Evolutionary conservation across 2,113 vertebrate species (phyloP).

Genomic region (Eolophus roseicapilla): DNA sequence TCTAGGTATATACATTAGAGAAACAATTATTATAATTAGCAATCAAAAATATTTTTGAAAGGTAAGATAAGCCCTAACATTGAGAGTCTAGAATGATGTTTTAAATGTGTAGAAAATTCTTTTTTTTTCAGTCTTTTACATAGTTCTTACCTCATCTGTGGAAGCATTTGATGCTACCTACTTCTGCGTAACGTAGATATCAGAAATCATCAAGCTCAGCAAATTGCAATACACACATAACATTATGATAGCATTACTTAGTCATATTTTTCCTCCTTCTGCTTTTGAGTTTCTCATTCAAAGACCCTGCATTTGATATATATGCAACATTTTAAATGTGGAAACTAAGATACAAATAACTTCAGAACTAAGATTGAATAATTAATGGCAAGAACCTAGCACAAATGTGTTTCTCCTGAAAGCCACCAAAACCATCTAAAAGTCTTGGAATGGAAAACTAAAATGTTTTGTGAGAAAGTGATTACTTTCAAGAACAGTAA

Average conservation of each 20-base stretch:
- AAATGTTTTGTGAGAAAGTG: not conserved
- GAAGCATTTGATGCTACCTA: not conserved
- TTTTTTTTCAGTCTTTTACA: not conserved
- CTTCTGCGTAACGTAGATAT: not conserved
- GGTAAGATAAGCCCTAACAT: not conserved
- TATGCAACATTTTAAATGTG: not conserved
- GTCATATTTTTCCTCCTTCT: not conserved
- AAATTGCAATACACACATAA: not conserved
- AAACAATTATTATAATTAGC: not conserved
- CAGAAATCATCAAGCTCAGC: not conserved
- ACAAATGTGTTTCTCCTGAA: not conserved
- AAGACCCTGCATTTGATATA: not conserved
- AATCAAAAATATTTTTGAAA: not conserved
- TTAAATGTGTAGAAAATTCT: not conserved
- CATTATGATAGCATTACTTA: not conserved
- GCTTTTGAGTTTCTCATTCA: not conserved
- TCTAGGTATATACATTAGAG: not conserved
- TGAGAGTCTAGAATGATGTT: not conserved
- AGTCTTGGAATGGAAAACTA: not conserved
- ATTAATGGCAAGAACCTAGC: not conserved
- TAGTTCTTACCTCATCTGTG: not conserved
- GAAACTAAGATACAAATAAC: not conserved
- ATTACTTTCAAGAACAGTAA: not conserved
- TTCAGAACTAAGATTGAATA: not conserved
- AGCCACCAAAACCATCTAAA: not conserved